phyloP scores from a whole-genome alignment of 2,888 invertebrate species.

The Drosophila paramelanica region DNA sequence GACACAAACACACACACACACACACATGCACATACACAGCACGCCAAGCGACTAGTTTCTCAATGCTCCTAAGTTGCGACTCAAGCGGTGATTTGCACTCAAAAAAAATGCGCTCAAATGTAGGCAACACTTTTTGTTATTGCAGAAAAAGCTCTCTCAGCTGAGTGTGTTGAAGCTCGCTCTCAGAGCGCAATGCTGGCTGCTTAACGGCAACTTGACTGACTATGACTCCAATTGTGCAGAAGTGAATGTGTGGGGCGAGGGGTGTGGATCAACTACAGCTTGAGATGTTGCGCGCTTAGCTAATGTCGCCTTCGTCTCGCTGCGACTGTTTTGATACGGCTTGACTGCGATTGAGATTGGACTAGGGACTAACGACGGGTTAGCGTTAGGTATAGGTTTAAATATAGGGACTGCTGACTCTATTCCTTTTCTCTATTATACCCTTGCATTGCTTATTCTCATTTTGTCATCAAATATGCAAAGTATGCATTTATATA shows the following conservation, averaged over 20 bases:
- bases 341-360: conserved; percentile 46
- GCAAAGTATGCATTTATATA: neutral
- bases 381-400: conserved; percentile 10
- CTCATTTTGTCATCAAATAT: neutral
- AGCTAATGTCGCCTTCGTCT: conserved; percentile 44
- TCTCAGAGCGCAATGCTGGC: conserved; percentile 5
- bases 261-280: neutral
- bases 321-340: conserved; percentile 36
- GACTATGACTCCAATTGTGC: conserved; percentile 16
- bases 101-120: conserved; percentile 35
- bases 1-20: conserved; percentile 1
- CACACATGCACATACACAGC: neutral
- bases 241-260: neutral
- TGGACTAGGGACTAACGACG: conserved; percentile 45
- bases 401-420: conserved; percentile 18
- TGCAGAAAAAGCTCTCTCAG: conserved; percentile 43
- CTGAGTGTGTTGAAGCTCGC: conserved; percentile 20
- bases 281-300: conserved; percentile 26
- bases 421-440: neutral
- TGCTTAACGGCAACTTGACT: conserved; percentile 1
- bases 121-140: conserved; percentile 41
- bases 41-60: conserved; percentile 20
- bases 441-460: neutral
- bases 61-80: conserved; percentile 8
- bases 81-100: conserved; percentile 21